Conservation (phyloP, 2,797 vertebrate genomes). For the Emydoidea blandingii region DNA sequence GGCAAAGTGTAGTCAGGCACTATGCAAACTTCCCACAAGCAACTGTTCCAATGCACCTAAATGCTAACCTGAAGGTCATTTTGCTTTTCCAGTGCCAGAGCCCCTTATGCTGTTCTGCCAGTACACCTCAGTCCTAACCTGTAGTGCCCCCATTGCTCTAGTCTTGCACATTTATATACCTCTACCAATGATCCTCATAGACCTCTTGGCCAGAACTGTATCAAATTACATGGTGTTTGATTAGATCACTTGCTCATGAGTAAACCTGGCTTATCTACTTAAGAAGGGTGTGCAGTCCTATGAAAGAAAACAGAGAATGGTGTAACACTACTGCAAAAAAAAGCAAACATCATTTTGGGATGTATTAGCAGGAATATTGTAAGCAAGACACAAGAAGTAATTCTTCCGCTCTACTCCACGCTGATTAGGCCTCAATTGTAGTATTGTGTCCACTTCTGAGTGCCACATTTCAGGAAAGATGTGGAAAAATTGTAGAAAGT, state of each 20-base stretch:
- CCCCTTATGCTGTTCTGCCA: background rate
- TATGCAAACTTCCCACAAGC: background rate
- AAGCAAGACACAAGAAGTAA: too few relatives aligned
- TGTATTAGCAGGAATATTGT: too few relatives aligned
- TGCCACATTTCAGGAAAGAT: too few relatives aligned
- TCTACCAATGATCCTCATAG: background rate
- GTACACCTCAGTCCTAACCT: slow-evolving; percentile 7
- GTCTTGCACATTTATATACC: background rate
- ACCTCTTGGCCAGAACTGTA: slow-evolving; percentile 18
- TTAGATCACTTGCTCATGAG: background rate
- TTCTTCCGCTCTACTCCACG: too few relatives aligned
- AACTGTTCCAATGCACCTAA: background rate
- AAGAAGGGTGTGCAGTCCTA: background rate
- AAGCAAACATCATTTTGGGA: too few relatives aligned
- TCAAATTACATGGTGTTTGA: background rate
- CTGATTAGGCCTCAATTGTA: too few relatives aligned
- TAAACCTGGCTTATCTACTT: background rate
- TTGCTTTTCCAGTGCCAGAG: background rate
- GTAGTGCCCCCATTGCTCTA: background rate
- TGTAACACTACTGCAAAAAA: too few relatives aligned
- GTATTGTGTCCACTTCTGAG: too few relatives aligned
- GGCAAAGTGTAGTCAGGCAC: background rate
- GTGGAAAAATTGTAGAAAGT: too few relatives aligned
- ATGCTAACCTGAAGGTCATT: background rate
- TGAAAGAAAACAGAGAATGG: background rate